Evolutionary conservation across 2,888 invertebrate species (phyloP), one percentile per base, ranked within the genome.

Genomic region (Thera obeliscata): DNA sequence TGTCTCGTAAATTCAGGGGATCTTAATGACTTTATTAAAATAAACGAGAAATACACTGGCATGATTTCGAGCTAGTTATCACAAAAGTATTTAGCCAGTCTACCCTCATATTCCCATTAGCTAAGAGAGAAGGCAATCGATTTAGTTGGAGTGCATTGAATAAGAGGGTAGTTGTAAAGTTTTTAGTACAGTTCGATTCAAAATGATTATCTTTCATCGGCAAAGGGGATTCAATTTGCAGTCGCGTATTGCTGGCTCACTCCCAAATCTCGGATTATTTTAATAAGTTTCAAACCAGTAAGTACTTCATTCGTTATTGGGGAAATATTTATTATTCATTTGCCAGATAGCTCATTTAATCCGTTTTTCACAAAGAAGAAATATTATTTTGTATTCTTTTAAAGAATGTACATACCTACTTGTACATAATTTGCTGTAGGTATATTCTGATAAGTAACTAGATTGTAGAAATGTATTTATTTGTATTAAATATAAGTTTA

Each of bases 171-270:
- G 8, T 43, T 43, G 6, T 43, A 43, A 43, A 43, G 43, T 43
- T 43, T 6, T 38, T 38, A 5, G 7, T 43, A 6, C 7, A 50
- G 3, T 49, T 49, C 8, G 2, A 50, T 54, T 54, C 3, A 11
- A 54, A 35, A 38, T 36, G 38, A 68, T 66, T 67, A 75, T 69
- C 67, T 66, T 65, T 71, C 33, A 69, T 61, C 60, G 55, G 67
- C 12, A 46, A 36, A 52, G 56, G 54, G 70, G 65, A 76, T 76
- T 74, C 69, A 77, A 76, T 77, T 81, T 78, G 67, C 72, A 71
- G 60, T 61, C 65, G 61, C 71, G 73, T 69, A 72, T 75, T 64
- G 73, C 71, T 80, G 79, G 77, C 79, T 60, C 59, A 72, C 64
- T 56, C 74, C 77, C 78, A 81, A 78, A 76, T 74, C 64, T 71